Percentiles rank a stretch among this genome's conserved stretches.
Evolutionary conservation across 2,113 vertebrate genomes (phyloP).

Genomic region (Lophura nycthemera): DNA sequence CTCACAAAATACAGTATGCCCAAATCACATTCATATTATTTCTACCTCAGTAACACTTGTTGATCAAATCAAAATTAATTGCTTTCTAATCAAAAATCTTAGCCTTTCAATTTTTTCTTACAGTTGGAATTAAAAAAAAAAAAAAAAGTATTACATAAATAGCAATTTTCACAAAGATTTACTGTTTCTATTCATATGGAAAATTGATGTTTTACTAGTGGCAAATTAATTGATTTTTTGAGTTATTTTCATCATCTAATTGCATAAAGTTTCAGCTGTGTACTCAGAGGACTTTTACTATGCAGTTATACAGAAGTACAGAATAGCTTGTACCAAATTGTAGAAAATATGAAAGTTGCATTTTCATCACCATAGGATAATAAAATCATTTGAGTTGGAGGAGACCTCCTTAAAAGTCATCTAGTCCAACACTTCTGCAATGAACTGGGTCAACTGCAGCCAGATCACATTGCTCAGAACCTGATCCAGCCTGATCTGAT

Average conservation of each 20-base stretch:
- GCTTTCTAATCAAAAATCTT: neutral
- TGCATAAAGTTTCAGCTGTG: neutral
- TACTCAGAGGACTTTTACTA: neutral
- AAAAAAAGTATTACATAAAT: neutral
- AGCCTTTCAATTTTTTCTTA: neutral
- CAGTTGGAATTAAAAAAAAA: neutral
- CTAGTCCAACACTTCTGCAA: too few relatives aligned
- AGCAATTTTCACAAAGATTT: neutral
- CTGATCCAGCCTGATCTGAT: too few relatives aligned
- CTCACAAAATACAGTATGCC: neutral
- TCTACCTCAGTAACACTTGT: neutral
- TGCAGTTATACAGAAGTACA: neutral
- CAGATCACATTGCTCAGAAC: too few relatives aligned
- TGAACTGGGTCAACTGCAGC: too few relatives aligned
- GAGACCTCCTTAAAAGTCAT: too few relatives aligned
- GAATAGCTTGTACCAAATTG: neutral
- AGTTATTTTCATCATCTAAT: neutral
- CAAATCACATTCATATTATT: neutral
- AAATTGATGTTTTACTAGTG: slow-evolving; percentile 8
- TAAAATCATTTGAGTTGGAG: too few relatives aligned
- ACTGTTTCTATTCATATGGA: neutral
- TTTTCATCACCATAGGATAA: too few relatives aligned
- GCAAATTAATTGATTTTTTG: slow-evolving; percentile 49
- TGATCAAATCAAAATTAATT: slow-evolving; percentile 31
- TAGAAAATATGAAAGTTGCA: neutral